Base-by-base conservation (phyloP, 1,140 invertebrate species). In the Apis dorsata region DNA sequence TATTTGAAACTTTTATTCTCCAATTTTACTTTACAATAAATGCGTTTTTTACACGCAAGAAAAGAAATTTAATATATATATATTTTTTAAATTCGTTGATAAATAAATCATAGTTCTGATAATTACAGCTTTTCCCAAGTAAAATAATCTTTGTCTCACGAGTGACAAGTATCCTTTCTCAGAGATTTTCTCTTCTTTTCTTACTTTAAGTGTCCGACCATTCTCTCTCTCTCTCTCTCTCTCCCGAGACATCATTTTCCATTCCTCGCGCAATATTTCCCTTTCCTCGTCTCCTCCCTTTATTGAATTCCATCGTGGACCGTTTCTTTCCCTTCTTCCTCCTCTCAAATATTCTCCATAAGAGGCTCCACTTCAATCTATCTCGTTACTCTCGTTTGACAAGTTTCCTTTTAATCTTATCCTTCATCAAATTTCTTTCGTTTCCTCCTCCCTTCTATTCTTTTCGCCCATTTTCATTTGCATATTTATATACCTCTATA, bases 231-330 rank as follows among this genome's bases (percentile, higher is more conserved):
- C 21, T 44, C 49, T 8, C 11, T 11, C 21, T 44, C 51, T 66
- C 62, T 51, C 57, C 34, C 3, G 55, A 62, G 55, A 51, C 77
- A 60, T 79, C 66, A 59, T 70, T 70, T 79, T 79, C 77, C 66
- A 70, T 79, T 70, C 28, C 75, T 57, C 74, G 49, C 62, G 74
- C 65, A 65, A 76, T 76, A 76, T 66, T 76, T 76, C 74, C 66
- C 62, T 76, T 76, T 17, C 74, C 65, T 44, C 65, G 34, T 34
- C 62, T 53, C 34, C 63, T 21, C 11, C 63, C 75, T 68, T 77
- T 66, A 77, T 77, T 77, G 49, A 66, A 77, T 77, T 68, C 34
- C 75, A 21, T 9, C 63, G 51, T 24, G 19, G 75, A 55, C 74
- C 10, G 59, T 24, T 66, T 55, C 63, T 53, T 66, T 60, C 24